phyloP scores from a whole-genome alignment of 1,140 invertebrate species.

The Ladona fulva region DNA sequence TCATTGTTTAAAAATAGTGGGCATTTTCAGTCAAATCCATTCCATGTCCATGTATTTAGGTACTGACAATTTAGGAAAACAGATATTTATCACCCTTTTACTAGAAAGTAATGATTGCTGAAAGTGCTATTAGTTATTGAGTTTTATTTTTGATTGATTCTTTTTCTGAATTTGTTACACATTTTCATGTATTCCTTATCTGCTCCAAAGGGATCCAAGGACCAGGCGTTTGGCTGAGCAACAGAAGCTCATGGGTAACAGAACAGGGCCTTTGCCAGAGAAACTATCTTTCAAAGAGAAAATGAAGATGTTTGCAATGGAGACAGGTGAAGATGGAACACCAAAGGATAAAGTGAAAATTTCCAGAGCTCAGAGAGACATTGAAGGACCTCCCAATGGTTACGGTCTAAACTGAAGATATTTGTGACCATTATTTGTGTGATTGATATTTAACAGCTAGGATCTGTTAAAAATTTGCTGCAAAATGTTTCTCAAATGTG shows the following conservation, averaged over 20 bases:
- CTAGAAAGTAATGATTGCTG: too few relatives aligned
- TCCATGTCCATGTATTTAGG: too few relatives aligned
- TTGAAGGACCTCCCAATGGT: slow-evolving; percentile 43
- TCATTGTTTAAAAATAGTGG: too few relatives aligned
- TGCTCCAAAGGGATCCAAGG: slow-evolving; percentile 61
- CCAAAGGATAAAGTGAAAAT: slow-evolving; percentile 89
- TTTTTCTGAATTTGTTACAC: too few relatives aligned
- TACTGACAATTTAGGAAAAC: too few relatives aligned
- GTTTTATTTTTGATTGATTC: too few relatives aligned
- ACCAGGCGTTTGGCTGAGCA: slow-evolving; percentile 67
- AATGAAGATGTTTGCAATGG: slow-evolving; percentile 95
- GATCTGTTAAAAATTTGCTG: not conserved
- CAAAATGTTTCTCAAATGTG: not conserved
- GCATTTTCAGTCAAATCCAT: too few relatives aligned
- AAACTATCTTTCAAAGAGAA: slow-evolving; percentile 90
- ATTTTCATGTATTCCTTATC: too few relatives aligned
- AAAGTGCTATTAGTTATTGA: too few relatives aligned
- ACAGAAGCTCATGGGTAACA: slow-evolving; percentile 54
- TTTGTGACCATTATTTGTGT: too few relatives aligned
- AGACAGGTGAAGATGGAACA: slow-evolving; percentile 76
- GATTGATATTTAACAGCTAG: not conserved
- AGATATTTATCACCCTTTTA: too few relatives aligned
- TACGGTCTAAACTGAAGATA: not conserved
- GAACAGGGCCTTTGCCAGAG: slow-evolving; percentile 65
- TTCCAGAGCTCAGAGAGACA: slow-evolving; percentile 83